A percentile compares a stretch with the other conserved stretches of the same genome.
These are phyloP conservation scores for Platysteira castanea DNA, from an alignment of 2,113 vertebrate species.

Conservation along the genomic window DNA sequence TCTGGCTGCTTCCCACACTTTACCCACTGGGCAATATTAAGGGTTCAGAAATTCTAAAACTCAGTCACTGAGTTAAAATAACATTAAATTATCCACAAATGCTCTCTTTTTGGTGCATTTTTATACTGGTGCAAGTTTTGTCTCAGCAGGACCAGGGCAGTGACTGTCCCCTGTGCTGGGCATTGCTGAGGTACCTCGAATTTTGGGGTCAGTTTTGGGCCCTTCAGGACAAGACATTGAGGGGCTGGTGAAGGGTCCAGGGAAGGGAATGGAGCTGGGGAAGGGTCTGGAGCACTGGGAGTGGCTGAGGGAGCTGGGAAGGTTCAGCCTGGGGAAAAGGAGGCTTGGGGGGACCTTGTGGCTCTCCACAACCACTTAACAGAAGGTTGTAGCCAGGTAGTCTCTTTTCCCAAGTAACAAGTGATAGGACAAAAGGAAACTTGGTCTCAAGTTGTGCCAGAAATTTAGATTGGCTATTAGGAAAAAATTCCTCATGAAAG, in stretches of 20 bases:
- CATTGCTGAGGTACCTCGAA: fast-evolving
- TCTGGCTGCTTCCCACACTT: not conserved
- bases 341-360: fast-evolving
- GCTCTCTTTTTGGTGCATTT: not conserved
- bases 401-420: not conserved
- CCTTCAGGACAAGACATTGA: not conserved
- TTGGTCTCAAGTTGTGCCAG: not conserved
- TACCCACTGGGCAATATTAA: not conserved
- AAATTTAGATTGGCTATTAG: not conserved
- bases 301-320: fast-evolving
- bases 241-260: fast-evolving
- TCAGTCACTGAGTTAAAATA: not conserved
- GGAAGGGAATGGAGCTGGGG: fast-evolving
- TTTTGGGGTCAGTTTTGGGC: not conserved
- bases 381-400: no score
- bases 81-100: not conserved
- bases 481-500: no score
- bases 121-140: not conserved
- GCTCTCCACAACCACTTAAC: not conserved
- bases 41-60: not conserved
- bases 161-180: no score
- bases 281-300: not conserved
- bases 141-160: not conserved
- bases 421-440: fast-evolving
- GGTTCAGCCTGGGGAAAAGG: not conserved